Conservation (phyloP, 2,113 vertebrate genomes). For the Phrynosoma platyrhinos region DNA sequence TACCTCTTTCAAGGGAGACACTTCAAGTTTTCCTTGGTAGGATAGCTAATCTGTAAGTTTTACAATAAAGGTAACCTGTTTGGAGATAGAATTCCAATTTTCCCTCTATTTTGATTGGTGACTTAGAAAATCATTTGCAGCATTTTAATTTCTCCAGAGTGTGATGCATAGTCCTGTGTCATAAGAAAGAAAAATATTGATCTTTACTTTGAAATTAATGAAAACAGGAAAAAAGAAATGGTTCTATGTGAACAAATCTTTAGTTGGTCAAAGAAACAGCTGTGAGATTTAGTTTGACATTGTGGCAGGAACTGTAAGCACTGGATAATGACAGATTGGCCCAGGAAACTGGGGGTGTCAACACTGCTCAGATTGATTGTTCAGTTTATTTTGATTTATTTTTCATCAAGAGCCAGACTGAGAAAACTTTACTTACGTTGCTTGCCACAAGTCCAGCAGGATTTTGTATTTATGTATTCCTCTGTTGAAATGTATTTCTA, state of each 20-base stretch:
- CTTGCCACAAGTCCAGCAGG: not conserved
- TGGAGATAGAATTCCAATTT: conserved; percentile 25
- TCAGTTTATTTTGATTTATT: conserved; percentile 16
- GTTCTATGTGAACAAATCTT: conserved; percentile 40
- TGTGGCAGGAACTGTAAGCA: conserved; percentile 5
- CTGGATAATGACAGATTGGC: conserved; percentile 2
- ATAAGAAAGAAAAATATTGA: conserved; percentile 30
- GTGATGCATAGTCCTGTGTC: conserved; percentile 4
- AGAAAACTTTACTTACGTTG: not conserved
- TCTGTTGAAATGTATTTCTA: not conserved
- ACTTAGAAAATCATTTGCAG: conserved; percentile 42
- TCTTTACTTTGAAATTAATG: conserved; percentile 56
- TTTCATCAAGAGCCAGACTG: conserved; percentile 8
- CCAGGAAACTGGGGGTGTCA: rapidly evolving
- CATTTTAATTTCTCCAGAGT: conserved; percentile 47
- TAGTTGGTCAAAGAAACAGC: conserved; percentile 17
- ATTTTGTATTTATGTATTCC: not conserved
- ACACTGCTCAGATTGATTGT: not conserved
- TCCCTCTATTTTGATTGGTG: conserved; percentile 28
- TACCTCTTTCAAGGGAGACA: conserved; percentile 19
- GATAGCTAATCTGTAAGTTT: not conserved
- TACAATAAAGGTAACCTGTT: conserved; percentile 38
- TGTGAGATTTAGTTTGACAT: conserved; percentile 24
- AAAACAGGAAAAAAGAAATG: conserved; percentile 48
- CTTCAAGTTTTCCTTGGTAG: conserved; percentile 27